phyloP scores from a whole-genome alignment of 2,888 invertebrate genomes.

The Nemurella pictetii region DNA sequence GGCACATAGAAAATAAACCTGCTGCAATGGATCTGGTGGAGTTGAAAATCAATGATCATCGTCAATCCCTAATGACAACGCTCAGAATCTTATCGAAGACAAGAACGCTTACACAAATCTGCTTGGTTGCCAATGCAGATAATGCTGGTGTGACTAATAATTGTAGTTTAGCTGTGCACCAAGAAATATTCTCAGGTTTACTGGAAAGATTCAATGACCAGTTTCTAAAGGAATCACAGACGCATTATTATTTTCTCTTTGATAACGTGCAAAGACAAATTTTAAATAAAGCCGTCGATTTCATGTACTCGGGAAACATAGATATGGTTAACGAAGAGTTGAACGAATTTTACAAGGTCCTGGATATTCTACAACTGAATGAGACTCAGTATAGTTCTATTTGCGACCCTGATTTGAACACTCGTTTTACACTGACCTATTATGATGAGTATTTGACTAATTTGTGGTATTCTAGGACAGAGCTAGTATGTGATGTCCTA shows the following conservation, averaged over 20 bases:
- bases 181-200: neutral
- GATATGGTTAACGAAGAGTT: neutral
- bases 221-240: neutral
- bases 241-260: conserved; percentile 27
- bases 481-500: conserved; percentile 30
- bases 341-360: conserved; percentile 15
- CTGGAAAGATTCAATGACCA: neutral
- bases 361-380: conserved; percentile 25
- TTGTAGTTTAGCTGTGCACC: neutral
- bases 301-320: conserved; percentile 33
- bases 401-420: neutral
- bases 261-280: conserved; percentile 13
- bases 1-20: neutral
- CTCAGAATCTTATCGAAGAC: neutral
- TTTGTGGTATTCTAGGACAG: conserved; percentile 31
- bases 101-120: neutral
- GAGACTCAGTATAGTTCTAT: neutral
- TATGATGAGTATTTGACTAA: conserved; percentile 30
- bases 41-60: neutral
- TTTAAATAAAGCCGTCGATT: conserved; percentile 30
- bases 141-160: neutral
- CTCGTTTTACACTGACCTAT: neutral
- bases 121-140: neutral
- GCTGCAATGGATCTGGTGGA: neutral
- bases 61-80: neutral